Percentiles rank a stretch among this genome's conserved stretches.
These are phyloP conservation scores for Myopa testacea DNA, from an alignment of 2,888 invertebrate genomes.

Conservation along the genomic window DNA sequence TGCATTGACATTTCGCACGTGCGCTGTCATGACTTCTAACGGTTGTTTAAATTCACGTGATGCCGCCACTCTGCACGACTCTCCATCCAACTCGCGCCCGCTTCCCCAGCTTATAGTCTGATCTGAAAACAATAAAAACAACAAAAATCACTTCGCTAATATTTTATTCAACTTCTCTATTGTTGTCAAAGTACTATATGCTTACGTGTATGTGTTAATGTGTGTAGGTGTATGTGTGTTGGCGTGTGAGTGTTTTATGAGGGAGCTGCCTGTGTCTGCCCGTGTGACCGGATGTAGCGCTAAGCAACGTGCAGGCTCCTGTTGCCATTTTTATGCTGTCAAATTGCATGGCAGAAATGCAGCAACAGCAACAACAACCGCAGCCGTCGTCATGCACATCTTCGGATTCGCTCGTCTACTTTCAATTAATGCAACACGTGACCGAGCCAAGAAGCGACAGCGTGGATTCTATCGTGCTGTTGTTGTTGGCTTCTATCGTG, in stretches of 20 bases:
- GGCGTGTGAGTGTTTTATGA: neutral
- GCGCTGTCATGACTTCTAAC: neutral
- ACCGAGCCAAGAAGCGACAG: conserved; percentile 43
- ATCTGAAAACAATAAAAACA: no score
- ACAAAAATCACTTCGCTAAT: no score
- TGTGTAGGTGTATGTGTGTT: neutral
- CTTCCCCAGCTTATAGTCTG: no score
- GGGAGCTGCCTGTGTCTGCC: no score
- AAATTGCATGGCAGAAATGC: conserved; percentile 17
- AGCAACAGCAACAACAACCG: conserved; percentile 8
- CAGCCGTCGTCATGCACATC: conserved; percentile 20
- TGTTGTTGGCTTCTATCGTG: conserved; percentile 1
- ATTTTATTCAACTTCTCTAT: no score
- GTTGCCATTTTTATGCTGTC: conserved; percentile 29
- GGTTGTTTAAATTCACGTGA: neutral
- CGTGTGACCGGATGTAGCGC: conserved; percentile 27
- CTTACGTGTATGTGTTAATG: neutral
- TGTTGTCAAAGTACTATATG: neutral
- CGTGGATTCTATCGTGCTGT: conserved; percentile 29
- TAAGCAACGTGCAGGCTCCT: conserved; percentile 30
- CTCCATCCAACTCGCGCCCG: no score
- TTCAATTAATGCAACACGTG: conserved; percentile 47
- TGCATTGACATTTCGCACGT: neutral
- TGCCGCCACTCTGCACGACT: no score
- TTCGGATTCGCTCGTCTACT: conserved; percentile 32